phyloP scores from a whole-genome alignment of 1,140 invertebrate genomes.

The Dolichoris vasculosae region DNA sequence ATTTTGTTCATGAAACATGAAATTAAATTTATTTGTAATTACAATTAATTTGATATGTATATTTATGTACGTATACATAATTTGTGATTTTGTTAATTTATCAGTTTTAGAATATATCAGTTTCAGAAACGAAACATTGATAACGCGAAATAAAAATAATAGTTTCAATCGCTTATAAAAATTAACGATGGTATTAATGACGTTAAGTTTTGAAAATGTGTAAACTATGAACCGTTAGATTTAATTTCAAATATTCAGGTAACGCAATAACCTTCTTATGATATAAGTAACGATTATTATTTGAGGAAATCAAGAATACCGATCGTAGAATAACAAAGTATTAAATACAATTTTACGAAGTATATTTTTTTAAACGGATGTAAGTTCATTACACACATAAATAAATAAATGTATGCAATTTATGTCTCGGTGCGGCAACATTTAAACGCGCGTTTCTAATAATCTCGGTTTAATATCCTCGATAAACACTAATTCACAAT shows the following conservation, averaged over 20 bases:
- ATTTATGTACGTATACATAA: too few species aligned
- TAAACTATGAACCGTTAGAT: too few species aligned
- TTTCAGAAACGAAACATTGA: too few species aligned
- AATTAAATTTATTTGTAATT: too few species aligned
- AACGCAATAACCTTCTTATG: background rate
- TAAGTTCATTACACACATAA: background rate
- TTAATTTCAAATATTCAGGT: background rate
- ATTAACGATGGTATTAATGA: too few species aligned
- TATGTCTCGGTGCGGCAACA: background rate
- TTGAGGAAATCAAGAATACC: background rate
- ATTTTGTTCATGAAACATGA: too few species aligned
- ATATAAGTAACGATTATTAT: background rate
- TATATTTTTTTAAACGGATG: background rate
- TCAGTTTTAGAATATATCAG: too few species aligned
- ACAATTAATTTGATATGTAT: too few species aligned
- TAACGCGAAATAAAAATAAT: too few species aligned
- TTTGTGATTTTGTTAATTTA: too few species aligned
- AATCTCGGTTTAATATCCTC: background rate
- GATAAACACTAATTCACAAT: conserved; percentile 24
- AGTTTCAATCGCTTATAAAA: too few species aligned
- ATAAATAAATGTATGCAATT: background rate
- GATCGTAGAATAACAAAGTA: background rate
- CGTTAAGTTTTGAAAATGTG: too few species aligned
- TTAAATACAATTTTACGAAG: background rate
- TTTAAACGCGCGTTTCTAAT: conserved; percentile 22